phyloP scores from a whole-genome alignment of 2,113 vertebrate species.

The Pungitius pungitius region DNA sequence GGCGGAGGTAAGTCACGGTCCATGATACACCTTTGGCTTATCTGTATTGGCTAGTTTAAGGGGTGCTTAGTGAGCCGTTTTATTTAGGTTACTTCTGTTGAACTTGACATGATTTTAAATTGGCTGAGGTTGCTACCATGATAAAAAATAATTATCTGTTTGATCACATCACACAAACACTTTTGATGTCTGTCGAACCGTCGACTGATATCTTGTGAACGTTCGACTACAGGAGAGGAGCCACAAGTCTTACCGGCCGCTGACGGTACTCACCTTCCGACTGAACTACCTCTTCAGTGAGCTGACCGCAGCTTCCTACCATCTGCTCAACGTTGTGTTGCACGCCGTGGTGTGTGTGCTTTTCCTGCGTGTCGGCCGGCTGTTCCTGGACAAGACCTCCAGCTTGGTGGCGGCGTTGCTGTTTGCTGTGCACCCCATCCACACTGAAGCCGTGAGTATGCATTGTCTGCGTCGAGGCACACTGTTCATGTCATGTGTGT shows the following conservation, averaged over 20 bases:
- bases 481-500: not conserved
- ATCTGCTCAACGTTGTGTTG: conserved; percentile 90
- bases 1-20: conserved; percentile 86
- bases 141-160: not conserved
- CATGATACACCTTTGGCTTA: not conserved
- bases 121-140: not conserved
- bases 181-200: not conserved
- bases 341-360: conserved; percentile 89
- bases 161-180: not conserved
- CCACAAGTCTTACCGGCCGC: conserved; percentile 96
- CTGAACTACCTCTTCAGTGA: conserved; percentile 96
- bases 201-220: conserved; percentile 4
- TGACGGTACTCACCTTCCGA: conserved; percentile 96
- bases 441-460: conserved; percentile 95
- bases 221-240: conserved; percentile 88
- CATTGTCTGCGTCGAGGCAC: not conserved
- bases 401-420: conserved; percentile 89
- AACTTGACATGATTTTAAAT: not conserved
- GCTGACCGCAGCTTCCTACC: conserved; percentile 92
- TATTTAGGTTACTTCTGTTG: not conserved
- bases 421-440: conserved; percentile 96
- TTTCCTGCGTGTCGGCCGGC: conserved; percentile 92
- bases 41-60: not conserved
- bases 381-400: conserved; percentile 88
- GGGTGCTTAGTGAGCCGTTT: not conserved